phyloP scores from a whole-genome alignment of 2,113 vertebrate species.

The Mixornis gularis region DNA sequence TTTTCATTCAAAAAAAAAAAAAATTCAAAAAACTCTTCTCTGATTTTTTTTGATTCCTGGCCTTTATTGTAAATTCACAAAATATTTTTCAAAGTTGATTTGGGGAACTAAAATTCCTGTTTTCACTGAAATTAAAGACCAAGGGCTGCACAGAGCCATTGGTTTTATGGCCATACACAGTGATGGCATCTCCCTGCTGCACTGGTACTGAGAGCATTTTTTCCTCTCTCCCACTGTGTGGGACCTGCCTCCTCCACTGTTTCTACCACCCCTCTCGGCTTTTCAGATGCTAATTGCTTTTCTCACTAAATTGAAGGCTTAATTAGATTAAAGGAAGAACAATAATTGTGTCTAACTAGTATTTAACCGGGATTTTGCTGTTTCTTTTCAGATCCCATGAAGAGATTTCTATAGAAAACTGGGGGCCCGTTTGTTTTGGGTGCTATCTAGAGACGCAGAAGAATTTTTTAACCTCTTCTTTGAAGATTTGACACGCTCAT shows the following conservation, averaged over 20 bases:
- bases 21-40: neutral
- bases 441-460: neutral
- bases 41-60: neutral
- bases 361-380: conserved; percentile 40
- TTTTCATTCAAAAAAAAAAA: neutral
- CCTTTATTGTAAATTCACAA: neutral
- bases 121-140: neutral
- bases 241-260: conserved; percentile 1
- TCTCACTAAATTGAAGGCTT: conserved; percentile 47
- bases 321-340: conserved; percentile 57
- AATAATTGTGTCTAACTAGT: conserved; percentile 47
- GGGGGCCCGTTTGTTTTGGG: neutral
- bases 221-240: neutral
- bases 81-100: neutral
- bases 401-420: conserved; percentile 2
- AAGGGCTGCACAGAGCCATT: neutral
- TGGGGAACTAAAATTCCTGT: neutral
- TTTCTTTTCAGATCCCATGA: conserved; percentile 20
- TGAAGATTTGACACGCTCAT: neutral
- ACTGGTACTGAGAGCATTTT: neutral
- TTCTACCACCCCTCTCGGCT: neutral
- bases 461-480: neutral
- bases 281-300: conserved; percentile 59
- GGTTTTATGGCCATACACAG: neutral
- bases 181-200: neutral